These are phyloP conservation scores for Phoebastria nigripes DNA, from an alignment of 2,797 vertebrate genomes.

Conservation along the genomic window DNA sequence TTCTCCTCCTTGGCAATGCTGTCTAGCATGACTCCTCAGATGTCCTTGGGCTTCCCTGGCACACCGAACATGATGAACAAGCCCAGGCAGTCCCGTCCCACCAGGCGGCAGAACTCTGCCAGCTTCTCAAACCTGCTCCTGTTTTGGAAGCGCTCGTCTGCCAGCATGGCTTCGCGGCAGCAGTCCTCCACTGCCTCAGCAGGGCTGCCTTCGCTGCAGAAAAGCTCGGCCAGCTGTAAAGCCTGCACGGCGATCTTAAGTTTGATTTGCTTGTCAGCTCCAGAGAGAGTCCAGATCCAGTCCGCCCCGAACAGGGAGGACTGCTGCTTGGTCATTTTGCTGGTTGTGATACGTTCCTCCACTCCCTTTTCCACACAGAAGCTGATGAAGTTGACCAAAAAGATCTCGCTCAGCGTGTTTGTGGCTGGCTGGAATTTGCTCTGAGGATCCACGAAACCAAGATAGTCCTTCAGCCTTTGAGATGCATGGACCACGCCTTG, in stretches of 20 bases:
- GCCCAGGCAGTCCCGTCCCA: conserved; percentile 68
- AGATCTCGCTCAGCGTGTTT: conserved; percentile 51
- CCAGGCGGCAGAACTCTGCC: conserved; percentile 59
- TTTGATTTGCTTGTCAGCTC: conserved; percentile 40
- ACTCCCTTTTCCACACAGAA: conserved; percentile 59
- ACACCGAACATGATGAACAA: conserved; percentile 48
- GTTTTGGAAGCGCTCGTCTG: not conserved
- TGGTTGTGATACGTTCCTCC: conserved; percentile 35
- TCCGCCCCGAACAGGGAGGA: conserved; percentile 50
- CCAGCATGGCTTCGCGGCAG: not conserved
- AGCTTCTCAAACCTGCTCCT: conserved; percentile 53
- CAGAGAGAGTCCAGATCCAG: conserved; percentile 66
- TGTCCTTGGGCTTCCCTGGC: conserved; percentile 65
- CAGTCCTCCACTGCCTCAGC: not conserved
- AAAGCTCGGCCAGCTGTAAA: conserved; percentile 8
- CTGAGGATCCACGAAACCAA: conserved; percentile 66
- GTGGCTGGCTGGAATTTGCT: conserved; percentile 51
- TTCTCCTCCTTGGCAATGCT: conserved; percentile 20
- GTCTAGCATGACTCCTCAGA: conserved; percentile 59
- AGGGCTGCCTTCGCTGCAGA: not conserved
- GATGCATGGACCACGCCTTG: conserved; percentile 31
- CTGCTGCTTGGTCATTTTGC: conserved; percentile 69
- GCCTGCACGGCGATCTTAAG: conserved; percentile 59
- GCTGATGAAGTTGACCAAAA: conserved; percentile 67
- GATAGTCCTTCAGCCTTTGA: conserved; percentile 61